phyloP scores from a whole-genome alignment of 2,888 invertebrate species.

The Rambutsinella grinnellia region DNA sequence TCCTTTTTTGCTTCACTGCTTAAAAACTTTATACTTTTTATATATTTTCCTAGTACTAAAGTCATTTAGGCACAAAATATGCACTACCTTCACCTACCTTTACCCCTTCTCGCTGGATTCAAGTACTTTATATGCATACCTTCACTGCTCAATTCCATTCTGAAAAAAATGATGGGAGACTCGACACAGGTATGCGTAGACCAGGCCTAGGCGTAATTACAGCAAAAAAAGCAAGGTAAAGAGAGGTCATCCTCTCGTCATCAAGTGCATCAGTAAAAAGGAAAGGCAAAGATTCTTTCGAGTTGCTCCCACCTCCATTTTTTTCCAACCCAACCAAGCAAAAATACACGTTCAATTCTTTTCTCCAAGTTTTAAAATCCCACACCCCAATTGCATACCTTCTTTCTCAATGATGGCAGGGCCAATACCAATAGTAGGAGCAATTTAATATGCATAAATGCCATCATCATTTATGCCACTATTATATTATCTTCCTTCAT shows the following conservation, averaged over 20 bases:
- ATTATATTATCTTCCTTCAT: neutral
- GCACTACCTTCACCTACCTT: neutral
- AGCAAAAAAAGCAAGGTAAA: neutral
- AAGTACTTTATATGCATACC: neutral
- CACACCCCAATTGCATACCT: conserved; percentile 27
- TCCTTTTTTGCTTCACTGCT: neutral
- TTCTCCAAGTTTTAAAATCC: conserved; percentile 40
- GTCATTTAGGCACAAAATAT: neutral
- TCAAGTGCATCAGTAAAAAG: neutral
- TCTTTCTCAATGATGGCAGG: neutral
- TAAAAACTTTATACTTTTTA: neutral
- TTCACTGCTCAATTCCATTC: neutral
- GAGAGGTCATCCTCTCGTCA: neutral
- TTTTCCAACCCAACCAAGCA: conserved; percentile 6
- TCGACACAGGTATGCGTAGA: neutral
- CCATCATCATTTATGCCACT: neutral
- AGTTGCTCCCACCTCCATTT: conserved; percentile 33
- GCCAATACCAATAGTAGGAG: neutral
- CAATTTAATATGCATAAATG: neutral
- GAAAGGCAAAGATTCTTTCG: neutral
- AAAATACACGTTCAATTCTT: conserved; percentile 10
- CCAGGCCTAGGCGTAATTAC: too few relatives aligned
- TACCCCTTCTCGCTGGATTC: neutral
- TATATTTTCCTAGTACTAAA: too few relatives aligned
- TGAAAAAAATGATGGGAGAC: neutral